Evolutionary conservation across 1,140 invertebrate genomes (phyloP).

Genomic region (Eriocheir sinensis): DNA sequence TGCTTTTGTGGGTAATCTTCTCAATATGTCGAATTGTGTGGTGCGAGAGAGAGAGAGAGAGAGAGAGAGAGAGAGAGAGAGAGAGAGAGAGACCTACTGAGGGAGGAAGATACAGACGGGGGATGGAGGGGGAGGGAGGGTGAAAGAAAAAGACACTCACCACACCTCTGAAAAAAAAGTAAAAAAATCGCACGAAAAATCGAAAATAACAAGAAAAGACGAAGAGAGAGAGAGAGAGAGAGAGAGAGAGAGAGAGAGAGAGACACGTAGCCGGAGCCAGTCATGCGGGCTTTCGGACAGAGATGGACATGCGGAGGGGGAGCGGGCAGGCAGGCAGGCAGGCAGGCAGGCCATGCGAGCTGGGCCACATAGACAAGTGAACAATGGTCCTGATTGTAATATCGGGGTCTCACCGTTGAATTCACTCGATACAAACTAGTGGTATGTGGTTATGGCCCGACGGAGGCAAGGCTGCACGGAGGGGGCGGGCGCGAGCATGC

Average conservation of each 20-base stretch:
- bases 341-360: background rate
- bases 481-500: background rate
- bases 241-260: slow-evolving; percentile 28
- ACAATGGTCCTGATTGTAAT: slow-evolving; percentile 71
- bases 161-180: too few species aligned
- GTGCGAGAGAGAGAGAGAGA: background rate
- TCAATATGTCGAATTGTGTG: background rate
- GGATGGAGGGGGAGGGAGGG: slow-evolving; percentile 18
- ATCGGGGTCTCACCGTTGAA: slow-evolving; percentile 61
- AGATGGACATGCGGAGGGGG: slow-evolving; percentile 55
- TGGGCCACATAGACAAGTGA: slow-evolving; percentile 52
- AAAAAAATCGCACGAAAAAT: too few species aligned
- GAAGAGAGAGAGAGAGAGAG: slow-evolving; percentile 31
- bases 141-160: background rate
- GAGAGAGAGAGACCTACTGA: too few species aligned
- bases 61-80: too few species aligned
- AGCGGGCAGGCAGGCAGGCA: background rate
- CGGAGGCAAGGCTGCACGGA: background rate
- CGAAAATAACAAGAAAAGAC: too few species aligned
- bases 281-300: slow-evolving; percentile 59
- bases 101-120: background rate
- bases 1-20: too few species aligned
- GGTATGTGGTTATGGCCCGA: slow-evolving; percentile 53
- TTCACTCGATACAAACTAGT: slow-evolving; percentile 71
- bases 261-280: slow-evolving; percentile 61